Evolutionary conservation across 1,140 invertebrate genomes (phyloP), one percentile per base, ranked within the genome.

Genomic region (Drusus annulatus): DNA sequence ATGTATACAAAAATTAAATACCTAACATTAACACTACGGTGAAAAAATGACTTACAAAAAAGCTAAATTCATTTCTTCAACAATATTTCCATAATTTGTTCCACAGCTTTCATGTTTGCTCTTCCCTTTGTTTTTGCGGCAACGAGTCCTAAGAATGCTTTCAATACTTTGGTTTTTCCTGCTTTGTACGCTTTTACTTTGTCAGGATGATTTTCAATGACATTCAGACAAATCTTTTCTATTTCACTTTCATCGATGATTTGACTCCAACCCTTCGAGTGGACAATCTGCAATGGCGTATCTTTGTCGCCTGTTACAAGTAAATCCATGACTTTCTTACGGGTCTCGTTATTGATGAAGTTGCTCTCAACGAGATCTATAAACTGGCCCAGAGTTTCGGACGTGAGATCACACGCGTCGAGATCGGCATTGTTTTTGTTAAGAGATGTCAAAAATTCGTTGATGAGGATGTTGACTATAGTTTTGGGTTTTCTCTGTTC

Each of bases 161-260:
- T 92, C 63, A 94, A 91, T 4, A 93, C 90, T 88, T 94, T 95
- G 2, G 83, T 87, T 86, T 95, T 95, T n/a, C 95, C 94, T 5
- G 87, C 87, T 86, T 92, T 93, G 84, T 93, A 95, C 81, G 92
- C 88, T 82, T 89, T 88, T 13, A 95, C 93, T 56, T 93, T 84
- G 86, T 94, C 93, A 23, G 92, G 90, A 89, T 96, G 94, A 80
- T 93, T 90, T 19, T 91, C 83, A 25, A 96, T 86, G 0, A 94
- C 87, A 85, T 91, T 85, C 58, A 87, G 80, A 87, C 95, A 96
- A 36, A 93, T 86, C 83, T 91, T 86, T 56, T 86, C 89, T 75
- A 96, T 91, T 86, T 91, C 87, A 19, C 86, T 82, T 79, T 90
- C 85, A 85, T 95, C 91, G 25, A 86, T 92, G 76, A 96, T 93